Base-by-base conservation (phyloP, 2,888 invertebrate species). In the Lepidocyrtinus sp. region DNA sequence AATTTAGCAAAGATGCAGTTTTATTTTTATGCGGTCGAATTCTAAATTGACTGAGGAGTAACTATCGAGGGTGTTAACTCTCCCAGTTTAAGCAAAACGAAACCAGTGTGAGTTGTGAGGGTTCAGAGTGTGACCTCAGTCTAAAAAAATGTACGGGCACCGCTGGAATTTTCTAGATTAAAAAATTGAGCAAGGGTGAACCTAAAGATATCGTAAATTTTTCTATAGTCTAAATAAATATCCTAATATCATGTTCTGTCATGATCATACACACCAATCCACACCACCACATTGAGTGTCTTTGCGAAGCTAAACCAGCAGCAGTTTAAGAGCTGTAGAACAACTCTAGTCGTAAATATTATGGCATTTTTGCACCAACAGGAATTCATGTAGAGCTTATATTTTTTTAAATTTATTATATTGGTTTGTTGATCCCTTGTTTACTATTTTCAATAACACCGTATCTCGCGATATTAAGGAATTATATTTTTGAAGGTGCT, bases 91-190 rank as follows among this genome's bases (percentile, higher is more conserved):
- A n/a, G n/a, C 5, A 36, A 36, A 36, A 21, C 2, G 22, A 62
- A 62, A 25, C 25, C 25, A n/a, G 73, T 25, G 24, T 50, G 24
- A 36, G 3, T 65, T 26, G 2, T n/a, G 68, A 50, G 68, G 22
- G 67, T 55, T 9, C 36, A 45, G 50, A 70, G 26, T 70, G 80
- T 83, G 80, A 80, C 82, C 82, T 83, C 83, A 83, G 80, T 26
- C 65, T 67, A 76, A 76, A 83, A 83, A 83, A 83, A 83, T 83
- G 83, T 73, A 81, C 69, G 75, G 12, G 36, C 65, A 78, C 81
- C 79, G 70, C 76, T 81, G 83, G 83, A 83, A 83, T 83, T 83
- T 83, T 79, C 82, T 67, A 82, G 79, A 83, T 83, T 81, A 83
- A 83, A 83, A 78, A 79, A 81, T 70, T 68, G 77, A 36, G 70